Conservation (phyloP, 2,888 invertebrate genomes). For the Orchesella flavescens region DNA sequence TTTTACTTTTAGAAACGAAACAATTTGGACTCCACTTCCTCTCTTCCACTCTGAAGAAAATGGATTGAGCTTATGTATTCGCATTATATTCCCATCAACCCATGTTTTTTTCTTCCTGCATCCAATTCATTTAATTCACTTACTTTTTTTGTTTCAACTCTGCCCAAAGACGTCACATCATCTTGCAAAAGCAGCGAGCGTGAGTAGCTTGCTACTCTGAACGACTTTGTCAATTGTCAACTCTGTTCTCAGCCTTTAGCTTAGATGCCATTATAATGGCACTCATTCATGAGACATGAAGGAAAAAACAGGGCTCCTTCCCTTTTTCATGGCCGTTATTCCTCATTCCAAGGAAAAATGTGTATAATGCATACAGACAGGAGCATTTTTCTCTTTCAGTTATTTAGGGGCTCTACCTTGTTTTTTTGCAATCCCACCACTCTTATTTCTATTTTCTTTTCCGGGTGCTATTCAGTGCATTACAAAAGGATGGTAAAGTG, state of each 20-base stretch:
- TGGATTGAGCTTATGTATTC: neutral
- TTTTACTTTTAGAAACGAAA: slow-evolving; percentile 25
- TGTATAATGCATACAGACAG: slow-evolving; percentile 5
- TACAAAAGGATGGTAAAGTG: no score
- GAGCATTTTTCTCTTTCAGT: neutral
- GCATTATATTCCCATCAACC: slow-evolving; percentile 13
- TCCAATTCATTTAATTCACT: neutral
- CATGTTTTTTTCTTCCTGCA: neutral
- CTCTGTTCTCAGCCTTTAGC: neutral
- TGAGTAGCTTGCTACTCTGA: neutral
- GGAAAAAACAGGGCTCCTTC: neutral
- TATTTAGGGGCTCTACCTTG: no score
- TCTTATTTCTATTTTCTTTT: neutral
- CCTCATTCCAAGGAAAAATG: slow-evolving; percentile 21
- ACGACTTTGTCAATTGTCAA: slow-evolving; percentile 11
- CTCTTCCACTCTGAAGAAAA: slow-evolving; percentile 7
- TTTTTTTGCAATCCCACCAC: neutral
- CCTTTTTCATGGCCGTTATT: slow-evolving; percentile 31
- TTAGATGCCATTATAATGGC: no score
- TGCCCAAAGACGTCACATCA: neutral
- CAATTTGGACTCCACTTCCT: neutral
- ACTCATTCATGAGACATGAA: no score
- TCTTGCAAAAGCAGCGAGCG: no score
- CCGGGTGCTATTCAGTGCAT: neutral
- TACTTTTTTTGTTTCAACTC: neutral